These are phyloP conservation scores for Megalops atlanticus DNA, from an alignment of 2,113 vertebrate genomes.

Conservation along the genomic window DNA sequence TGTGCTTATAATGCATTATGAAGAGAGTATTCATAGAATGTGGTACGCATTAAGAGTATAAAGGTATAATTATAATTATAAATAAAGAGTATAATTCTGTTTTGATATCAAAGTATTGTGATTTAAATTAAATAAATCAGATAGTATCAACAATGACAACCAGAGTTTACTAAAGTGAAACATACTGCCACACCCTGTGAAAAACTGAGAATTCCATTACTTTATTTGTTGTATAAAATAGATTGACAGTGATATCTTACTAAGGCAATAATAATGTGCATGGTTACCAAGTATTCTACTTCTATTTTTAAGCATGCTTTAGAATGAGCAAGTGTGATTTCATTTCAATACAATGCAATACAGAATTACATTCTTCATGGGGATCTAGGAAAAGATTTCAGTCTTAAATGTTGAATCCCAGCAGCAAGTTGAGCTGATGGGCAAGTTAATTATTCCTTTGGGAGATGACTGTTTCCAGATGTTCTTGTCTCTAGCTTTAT, in stretches of 20 bases:
- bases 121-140: background rate
- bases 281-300: constrained; percentile 1
- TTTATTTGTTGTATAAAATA: background rate
- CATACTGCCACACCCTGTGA: too few species aligned
- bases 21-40: too few species aligned
- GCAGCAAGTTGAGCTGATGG: too few species aligned
- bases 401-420: background rate
- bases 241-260: too few species aligned
- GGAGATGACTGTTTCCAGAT: too few species aligned
- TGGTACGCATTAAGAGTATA: too few species aligned
- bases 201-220: background rate
- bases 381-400: background rate
- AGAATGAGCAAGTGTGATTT: background rate
- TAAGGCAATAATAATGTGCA: background rate
- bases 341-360: background rate
- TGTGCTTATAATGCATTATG: too few species aligned
- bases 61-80: too few species aligned
- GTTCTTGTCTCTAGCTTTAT: too few species aligned
- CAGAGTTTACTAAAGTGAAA: background rate
- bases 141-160: background rate
- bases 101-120: background rate
- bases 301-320: background rate
- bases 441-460: background rate
- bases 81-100: too few species aligned
- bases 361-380: background rate